A percentile compares a stretch with the other conserved stretches of the same genome.
phyloP scores from a whole-genome alignment of 2,113 vertebrate genomes.

The Peromyscus leucopus region DNA sequence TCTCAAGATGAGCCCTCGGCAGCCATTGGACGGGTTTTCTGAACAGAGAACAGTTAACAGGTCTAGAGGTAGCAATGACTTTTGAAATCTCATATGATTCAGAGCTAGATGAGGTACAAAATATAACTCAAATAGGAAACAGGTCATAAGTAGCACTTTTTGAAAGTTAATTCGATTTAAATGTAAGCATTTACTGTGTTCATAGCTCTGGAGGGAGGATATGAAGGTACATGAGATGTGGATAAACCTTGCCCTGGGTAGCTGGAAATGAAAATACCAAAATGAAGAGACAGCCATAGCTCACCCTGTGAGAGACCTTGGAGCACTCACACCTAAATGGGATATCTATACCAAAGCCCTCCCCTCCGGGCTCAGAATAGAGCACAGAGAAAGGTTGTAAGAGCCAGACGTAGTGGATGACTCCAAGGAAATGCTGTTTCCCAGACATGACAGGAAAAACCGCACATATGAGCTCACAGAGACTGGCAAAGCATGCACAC shows the following conservation, averaged over 20 bases:
- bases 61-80: not conserved
- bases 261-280: not conserved
- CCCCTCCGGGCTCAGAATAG: not conserved
- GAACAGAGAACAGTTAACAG: not conserved
- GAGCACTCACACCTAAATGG: not conserved
- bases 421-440: not conserved
- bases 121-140: slow-evolving; percentile 21
- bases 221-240: not conserved
- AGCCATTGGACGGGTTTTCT: slow-evolving; percentile 12
- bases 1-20: not conserved
- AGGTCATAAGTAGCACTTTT: not conserved
- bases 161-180: slow-evolving; percentile 27
- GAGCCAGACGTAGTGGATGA: not conserved
- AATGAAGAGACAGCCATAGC: not conserved
- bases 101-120: slow-evolving; percentile 3
- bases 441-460: not conserved
- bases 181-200: not conserved
- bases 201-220: not conserved
- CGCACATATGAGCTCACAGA: not conserved
- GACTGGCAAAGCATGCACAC: not conserved
- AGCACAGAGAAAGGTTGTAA: not conserved
- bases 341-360: too few species aligned
- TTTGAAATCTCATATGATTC: slow-evolving; percentile 53
- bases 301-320: not conserved
- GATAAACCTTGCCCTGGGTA: not conserved